Percentiles rank a stretch among this genome's conserved stretches.
phyloP scores from a whole-genome alignment of 2,113 vertebrate species.

The Cervus canadensis region DNA sequence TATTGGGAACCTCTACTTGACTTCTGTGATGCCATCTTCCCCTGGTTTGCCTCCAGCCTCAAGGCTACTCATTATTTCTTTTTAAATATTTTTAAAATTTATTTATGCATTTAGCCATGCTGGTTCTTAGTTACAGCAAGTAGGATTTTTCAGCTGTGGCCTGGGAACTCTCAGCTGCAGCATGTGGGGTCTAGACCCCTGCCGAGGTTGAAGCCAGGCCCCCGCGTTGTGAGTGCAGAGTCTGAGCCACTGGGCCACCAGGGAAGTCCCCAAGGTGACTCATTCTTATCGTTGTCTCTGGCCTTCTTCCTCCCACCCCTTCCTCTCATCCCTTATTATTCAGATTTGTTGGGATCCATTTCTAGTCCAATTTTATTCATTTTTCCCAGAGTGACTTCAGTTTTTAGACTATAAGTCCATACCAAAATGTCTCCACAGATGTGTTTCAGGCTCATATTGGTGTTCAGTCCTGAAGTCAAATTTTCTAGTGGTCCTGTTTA shows the following conservation, averaged over 20 bases:
- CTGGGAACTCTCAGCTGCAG: background rate
- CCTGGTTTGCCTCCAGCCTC: background rate
- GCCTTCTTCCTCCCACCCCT: background rate
- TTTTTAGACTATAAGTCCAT: background rate
- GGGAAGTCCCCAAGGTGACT: background rate
- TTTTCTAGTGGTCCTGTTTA: background rate
- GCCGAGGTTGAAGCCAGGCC: rapidly evolving
- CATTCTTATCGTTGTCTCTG: background rate
- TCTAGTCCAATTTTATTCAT: background rate
- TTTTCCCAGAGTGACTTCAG: background rate
- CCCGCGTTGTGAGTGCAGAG: background rate
- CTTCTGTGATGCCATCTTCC: background rate
- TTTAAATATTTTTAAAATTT: background rate
- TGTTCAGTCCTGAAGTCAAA: background rate
- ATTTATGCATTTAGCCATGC: background rate
- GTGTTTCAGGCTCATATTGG: background rate
- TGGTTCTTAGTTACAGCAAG: background rate
- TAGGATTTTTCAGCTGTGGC: background rate
- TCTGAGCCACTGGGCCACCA: background rate
- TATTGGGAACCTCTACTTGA: background rate
- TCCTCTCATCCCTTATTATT: background rate
- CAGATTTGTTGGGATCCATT: background rate
- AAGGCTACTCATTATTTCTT: background rate
- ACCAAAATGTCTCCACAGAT: background rate
- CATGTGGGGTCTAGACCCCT: rapidly evolving